These are phyloP conservation scores for Fragum fragum DNA, from an alignment of 2,888 invertebrate species.

Conservation along the genomic window DNA sequence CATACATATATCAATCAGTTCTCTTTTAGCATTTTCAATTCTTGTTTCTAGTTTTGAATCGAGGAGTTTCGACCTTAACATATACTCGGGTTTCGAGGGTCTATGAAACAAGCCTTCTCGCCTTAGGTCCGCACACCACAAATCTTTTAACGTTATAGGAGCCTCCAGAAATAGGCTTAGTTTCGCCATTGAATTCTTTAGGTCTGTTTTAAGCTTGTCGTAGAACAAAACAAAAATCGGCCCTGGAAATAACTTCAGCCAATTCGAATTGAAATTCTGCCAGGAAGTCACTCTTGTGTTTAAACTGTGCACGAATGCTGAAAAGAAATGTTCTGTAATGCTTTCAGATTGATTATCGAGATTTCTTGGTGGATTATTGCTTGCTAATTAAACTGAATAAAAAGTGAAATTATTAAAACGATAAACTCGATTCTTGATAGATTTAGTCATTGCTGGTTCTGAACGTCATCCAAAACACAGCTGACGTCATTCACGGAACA, in stretches of 20 bases:
- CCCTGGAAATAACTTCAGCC: not conserved
- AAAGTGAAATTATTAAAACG: too few species aligned
- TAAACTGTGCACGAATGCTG: not conserved
- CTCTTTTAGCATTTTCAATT: not conserved
- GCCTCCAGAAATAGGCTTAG: not conserved
- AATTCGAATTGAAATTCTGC: not conserved
- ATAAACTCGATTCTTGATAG: too few species aligned
- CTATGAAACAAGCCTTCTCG: not conserved
- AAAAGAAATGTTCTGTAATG: too few species aligned
- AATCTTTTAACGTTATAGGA: not conserved
- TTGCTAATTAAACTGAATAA: too few species aligned
- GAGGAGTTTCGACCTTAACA: not conserved
- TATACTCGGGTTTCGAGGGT: not conserved
- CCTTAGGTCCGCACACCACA: not conserved
- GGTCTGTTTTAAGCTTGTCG: not conserved
- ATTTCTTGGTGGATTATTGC: too few species aligned
- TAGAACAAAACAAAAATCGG: not conserved
- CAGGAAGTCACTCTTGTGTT: not conserved
- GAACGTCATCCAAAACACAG: too few species aligned
- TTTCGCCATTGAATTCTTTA: not conserved
- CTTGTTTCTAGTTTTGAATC: not conserved
- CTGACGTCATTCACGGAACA: too few species aligned
- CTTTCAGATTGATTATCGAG: too few species aligned
- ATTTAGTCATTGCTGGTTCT: too few species aligned
- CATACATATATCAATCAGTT: not conserved